Percentiles rank a stretch among this genome's conserved stretches.
Conservation (phyloP, 2,888 invertebrate genomes). For the Coleophora deauratella region DNA sequence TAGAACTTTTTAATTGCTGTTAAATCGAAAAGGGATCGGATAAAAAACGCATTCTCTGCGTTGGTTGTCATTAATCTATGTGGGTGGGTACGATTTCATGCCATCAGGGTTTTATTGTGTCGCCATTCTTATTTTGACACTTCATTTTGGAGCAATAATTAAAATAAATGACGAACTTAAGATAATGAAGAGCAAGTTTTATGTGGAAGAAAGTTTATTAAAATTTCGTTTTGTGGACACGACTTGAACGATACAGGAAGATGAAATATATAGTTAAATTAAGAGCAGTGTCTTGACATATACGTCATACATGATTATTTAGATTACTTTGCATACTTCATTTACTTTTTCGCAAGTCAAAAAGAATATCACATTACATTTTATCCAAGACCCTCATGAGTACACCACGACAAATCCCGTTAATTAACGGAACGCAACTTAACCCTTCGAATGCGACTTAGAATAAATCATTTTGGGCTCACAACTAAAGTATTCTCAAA, state of each 20-base stretch:
- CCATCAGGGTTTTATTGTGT: constrained; percentile 26
- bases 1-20: constrained; percentile 70
- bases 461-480: constrained; percentile 31
- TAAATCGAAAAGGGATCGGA: constrained; percentile 62
- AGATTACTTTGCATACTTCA: too few species aligned
- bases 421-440: constrained; percentile 46
- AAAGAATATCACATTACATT: too few species aligned
- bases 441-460: constrained; percentile 44
- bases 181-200: constrained; percentile 1
- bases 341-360: neutral
- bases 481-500: constrained; percentile 26
- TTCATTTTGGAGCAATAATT: neutral
- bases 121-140: constrained; percentile 5
- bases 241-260: too few species aligned
- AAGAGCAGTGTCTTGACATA: too few species aligned
- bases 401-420: constrained; percentile 25
- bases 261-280: too few species aligned
- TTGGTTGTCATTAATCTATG: constrained; percentile 56
- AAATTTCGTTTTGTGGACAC: too few species aligned
- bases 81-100: constrained; percentile 54
- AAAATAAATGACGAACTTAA: constrained; percentile 9
- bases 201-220: too few species aligned
- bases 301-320: too few species aligned
- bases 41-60: constrained; percentile 37
- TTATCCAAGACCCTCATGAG: too few species aligned